These are phyloP conservation scores for Drosophila dunni DNA, from an alignment of 1,140 invertebrate genomes.

Conservation along the genomic window DNA sequence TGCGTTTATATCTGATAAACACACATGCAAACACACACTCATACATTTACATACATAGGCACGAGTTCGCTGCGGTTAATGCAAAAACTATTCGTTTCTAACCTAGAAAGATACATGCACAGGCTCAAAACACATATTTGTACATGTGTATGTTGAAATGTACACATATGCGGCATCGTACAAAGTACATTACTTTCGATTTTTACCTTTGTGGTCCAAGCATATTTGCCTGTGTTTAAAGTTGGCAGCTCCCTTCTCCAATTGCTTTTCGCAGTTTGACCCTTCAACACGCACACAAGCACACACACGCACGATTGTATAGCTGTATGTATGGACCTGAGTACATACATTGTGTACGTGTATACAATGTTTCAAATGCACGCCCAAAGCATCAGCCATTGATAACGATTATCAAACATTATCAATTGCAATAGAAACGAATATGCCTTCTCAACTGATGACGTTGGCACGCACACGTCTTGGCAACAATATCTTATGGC, in stretches of 20 bases:
- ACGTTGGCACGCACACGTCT: conserved; percentile 54
- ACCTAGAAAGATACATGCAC: conserved; percentile 51
- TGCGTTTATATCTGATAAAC: conserved; percentile 41
- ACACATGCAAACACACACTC: neutral
- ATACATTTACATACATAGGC: conserved; percentile 26
- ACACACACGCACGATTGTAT: neutral
- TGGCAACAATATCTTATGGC: conserved; percentile 11
- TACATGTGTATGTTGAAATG: conserved; percentile 10
- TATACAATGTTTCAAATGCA: neutral
- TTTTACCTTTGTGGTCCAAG: conserved; percentile 6
- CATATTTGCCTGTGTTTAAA: neutral
- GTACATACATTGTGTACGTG: conserved; percentile 12
- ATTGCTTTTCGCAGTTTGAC: conserved; percentile 7
- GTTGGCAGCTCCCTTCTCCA: neutral
- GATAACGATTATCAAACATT: conserved; percentile 47
- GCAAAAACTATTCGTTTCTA: conserved; percentile 65
- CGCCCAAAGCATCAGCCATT: conserved; percentile 2
- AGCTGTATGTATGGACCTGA: neutral
- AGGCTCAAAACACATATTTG: conserved; percentile 31
- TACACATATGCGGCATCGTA: neutral
- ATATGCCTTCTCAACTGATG: conserved; percentile 40
- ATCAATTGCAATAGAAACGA: conserved; percentile 11
- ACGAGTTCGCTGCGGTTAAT: conserved; percentile 32
- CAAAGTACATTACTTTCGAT: conserved; percentile 17
- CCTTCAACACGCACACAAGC: conserved; percentile 3